Conservation (phyloP, 2,113 vertebrate species). For the Mobula hypostoma region DNA sequence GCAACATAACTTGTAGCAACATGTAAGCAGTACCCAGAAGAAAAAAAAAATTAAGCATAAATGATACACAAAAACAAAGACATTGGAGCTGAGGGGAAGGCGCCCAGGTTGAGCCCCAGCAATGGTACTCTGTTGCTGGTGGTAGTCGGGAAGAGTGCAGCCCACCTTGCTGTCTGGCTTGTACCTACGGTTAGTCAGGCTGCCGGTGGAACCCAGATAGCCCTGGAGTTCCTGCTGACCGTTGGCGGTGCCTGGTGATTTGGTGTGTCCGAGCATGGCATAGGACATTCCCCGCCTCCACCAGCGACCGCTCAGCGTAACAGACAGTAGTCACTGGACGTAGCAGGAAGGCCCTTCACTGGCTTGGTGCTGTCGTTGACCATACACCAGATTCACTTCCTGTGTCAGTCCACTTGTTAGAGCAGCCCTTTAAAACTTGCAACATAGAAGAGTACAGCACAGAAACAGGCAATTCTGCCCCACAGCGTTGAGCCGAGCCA, state of each 20-base stretch:
- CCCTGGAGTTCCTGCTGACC: neutral
- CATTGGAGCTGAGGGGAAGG: neutral
- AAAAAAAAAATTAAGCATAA: no score
- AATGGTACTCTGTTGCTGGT: neutral
- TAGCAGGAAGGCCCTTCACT: neutral
- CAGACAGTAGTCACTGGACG: neutral
- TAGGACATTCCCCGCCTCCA: neutral
- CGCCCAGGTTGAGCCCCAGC: neutral
- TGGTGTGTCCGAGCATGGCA: neutral
- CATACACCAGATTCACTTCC: neutral
- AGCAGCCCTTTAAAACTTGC: neutral
- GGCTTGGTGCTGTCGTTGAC: neutral
- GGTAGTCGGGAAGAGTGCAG: no score
- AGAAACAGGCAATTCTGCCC: no score
- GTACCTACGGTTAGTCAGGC: no score
- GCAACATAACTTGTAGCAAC: no score
- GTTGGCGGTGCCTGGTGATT: neutral
- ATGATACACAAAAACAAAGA: no score
- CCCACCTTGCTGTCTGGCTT: neutral
- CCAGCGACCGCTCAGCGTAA: neutral
- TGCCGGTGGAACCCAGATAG: neutral
- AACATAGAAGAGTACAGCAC: no score
- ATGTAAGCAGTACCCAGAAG: no score
- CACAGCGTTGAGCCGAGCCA: no score
- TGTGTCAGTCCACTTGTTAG: neutral